Evolutionary conservation across 2,797 vertebrate genomes (phyloP).

Genomic region (Rhabdomys pumilio): DNA sequence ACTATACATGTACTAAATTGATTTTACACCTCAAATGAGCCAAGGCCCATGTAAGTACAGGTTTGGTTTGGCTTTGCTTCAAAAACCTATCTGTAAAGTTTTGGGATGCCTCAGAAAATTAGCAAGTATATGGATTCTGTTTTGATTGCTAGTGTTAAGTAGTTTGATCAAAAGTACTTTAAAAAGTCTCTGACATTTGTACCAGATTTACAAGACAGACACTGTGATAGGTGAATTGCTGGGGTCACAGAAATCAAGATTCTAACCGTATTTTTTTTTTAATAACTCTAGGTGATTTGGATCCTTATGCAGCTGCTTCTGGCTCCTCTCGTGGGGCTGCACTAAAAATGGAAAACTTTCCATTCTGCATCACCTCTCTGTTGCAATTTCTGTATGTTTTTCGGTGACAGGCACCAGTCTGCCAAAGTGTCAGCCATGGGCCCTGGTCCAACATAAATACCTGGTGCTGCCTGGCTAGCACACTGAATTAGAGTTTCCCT

Average conservation of each 20-base stretch:
- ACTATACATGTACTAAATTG: conserved; percentile 58
- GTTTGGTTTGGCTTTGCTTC: not conserved
- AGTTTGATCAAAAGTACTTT: conserved; percentile 66
- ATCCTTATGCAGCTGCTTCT: not conserved
- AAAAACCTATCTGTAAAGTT: conserved; percentile 68
- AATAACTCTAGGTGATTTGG: not conserved
- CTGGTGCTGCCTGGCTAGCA: not conserved
- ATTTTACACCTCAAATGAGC: conserved; percentile 51
- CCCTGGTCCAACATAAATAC: conserved; percentile 76
- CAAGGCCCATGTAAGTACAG: conserved; percentile 60
- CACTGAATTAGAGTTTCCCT: conserved; percentile 41
- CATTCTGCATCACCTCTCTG: conserved; percentile 11
- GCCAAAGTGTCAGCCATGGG: conserved; percentile 78
- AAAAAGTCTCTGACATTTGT: conserved; percentile 49
- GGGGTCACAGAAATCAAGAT: conserved; percentile 51
- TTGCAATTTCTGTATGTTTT: conserved; percentile 52
- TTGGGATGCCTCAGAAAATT: conserved; percentile 62
- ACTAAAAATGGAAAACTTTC: conserved; percentile 66
- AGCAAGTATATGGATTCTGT: conserved; percentile 50
- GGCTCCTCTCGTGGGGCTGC: conserved; percentile 31
- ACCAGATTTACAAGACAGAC: conserved; percentile 70
- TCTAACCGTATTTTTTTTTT: not conserved
- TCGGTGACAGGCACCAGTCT: conserved; percentile 72
- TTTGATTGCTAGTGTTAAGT: conserved; percentile 58
- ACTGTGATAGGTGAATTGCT: conserved; percentile 68